Evolutionary conservation across 2,797 vertebrate species (phyloP).

Genomic region (Scolopax bukidnonensis): DNA sequence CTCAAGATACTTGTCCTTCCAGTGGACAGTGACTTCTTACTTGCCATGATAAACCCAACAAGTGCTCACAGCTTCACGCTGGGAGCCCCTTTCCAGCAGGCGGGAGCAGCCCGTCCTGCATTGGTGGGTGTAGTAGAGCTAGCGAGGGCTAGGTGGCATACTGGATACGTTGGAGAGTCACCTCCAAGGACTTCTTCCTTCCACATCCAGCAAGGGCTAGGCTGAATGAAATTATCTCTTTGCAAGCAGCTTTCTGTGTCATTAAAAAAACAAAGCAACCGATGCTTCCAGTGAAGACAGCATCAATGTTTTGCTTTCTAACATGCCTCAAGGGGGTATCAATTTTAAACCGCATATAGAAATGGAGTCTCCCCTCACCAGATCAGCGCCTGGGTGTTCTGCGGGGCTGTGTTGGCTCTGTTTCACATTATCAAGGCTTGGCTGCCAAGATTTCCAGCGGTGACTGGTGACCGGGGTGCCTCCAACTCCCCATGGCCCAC

Average conservation of each 20-base stretch:
- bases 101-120: neutral
- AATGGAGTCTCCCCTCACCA: slow-evolving; percentile 52
- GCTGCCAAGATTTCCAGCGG: slow-evolving; percentile 24
- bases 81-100: neutral
- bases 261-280: slow-evolving; percentile 63
- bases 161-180: slow-evolving; percentile 72
- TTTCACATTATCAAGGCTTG: slow-evolving; percentile 8
- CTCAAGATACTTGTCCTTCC: neutral
- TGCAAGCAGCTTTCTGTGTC: slow-evolving; percentile 62
- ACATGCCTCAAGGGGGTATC: slow-evolving; percentile 64
- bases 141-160: slow-evolving; percentile 81
- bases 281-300: slow-evolving; percentile 66
- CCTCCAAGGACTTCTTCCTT: slow-evolving; percentile 59
- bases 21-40: neutral
- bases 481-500: neutral
- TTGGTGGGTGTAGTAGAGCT: slow-evolving; percentile 61
- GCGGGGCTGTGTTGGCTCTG: neutral
- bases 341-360: slow-evolving; percentile 63
- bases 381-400: slow-evolving; percentile 40
- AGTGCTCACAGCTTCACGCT: neutral
- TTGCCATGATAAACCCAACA: neutral
- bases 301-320: slow-evolving; percentile 72
- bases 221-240: slow-evolving; percentile 69
- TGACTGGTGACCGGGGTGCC: neutral
- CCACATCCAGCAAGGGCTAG: slow-evolving; percentile 20